A percentile compares a stretch with the other conserved stretches of the same genome.
Evolutionary conservation across 2,888 invertebrate genomes (phyloP).

Genomic region (Dasysyrphus tricinctus): DNA sequence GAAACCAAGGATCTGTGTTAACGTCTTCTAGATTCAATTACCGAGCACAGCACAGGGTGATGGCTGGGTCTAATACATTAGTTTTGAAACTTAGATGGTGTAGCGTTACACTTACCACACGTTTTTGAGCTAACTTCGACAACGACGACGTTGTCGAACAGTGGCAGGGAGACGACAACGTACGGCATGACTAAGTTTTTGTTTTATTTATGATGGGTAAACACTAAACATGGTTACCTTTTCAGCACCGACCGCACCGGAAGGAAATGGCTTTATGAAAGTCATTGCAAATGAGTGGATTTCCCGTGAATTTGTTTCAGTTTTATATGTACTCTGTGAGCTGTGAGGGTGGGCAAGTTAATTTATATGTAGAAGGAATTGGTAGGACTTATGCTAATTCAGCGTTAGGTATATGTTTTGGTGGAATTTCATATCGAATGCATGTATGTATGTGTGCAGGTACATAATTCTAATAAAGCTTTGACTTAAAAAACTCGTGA

Average conservation of each 20-base stretch:
- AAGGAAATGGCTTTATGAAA: slow-evolving; percentile 55
- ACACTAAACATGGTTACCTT: slow-evolving; percentile 64
- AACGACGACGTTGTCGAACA: slow-evolving; percentile 1
- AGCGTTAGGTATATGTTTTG: neutral
- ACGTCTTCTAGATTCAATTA: slow-evolving; percentile 73
- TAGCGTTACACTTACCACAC: slow-evolving; percentile 62
- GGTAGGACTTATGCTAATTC: slow-evolving; percentile 63
- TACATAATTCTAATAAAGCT: slow-evolving; percentile 51
- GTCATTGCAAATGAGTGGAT: slow-evolving; percentile 41
- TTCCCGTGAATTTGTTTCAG: slow-evolving; percentile 61
- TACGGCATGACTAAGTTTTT: slow-evolving; percentile 71
- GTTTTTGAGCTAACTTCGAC: slow-evolving; percentile 47
- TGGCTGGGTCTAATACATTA: slow-evolving; percentile 66
- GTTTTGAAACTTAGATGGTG: slow-evolving; percentile 63
- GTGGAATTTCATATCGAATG: neutral
- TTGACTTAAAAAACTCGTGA: slow-evolving; percentile 30
- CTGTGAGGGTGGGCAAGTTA: slow-evolving; percentile 6
- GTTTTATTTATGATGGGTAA: slow-evolving; percentile 68
- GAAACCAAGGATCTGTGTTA: slow-evolving; percentile 53
- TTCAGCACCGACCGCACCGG: slow-evolving; percentile 30
- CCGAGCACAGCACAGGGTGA: slow-evolving; percentile 38
- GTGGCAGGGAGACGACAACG: slow-evolving; percentile 16
- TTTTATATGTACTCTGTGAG: neutral
- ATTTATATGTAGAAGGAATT: neutral
- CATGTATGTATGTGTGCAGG: neutral